phyloP scores from a whole-genome alignment of 2,888 invertebrate species.

The Ochropleura plecta region DNA sequence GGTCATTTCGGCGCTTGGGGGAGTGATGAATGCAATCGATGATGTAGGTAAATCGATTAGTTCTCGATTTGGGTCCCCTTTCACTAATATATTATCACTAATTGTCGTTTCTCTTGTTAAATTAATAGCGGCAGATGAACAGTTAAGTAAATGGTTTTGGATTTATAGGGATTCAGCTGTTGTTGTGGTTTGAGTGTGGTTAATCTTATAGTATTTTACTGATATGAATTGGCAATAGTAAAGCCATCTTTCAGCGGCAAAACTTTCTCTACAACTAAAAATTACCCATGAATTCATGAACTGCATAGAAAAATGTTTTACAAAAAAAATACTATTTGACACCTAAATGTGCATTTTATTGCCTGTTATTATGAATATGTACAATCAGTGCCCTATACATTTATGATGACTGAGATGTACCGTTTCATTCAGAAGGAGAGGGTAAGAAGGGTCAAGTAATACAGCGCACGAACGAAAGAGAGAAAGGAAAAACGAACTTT shows the following conservation, averaged over 20 bases:
- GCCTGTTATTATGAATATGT: neutral
- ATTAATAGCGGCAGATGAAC: slow-evolving; percentile 63
- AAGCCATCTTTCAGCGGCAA: neutral
- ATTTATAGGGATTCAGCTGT: slow-evolving; percentile 60
- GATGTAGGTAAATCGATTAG: slow-evolving; percentile 85
- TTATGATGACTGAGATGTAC: neutral
- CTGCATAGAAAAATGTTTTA: too few species aligned
- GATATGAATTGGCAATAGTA: neutral
- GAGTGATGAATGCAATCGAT: slow-evolving; percentile 77
- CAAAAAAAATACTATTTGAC: neutral
- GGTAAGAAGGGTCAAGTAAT: neutral
- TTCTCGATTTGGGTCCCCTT: slow-evolving; percentile 70
- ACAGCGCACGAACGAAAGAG: neutral
- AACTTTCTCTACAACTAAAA: neutral
- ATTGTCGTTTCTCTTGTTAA: slow-evolving; percentile 59
- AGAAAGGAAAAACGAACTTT: neutral
- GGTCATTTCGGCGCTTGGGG: slow-evolving; percentile 77
- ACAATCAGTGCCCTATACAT: neutral
- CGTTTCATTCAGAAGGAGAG: neutral
- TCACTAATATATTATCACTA: slow-evolving; percentile 61
- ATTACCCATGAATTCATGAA: too few species aligned
- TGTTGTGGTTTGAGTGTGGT: slow-evolving; percentile 46
- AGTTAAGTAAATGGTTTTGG: slow-evolving; percentile 27
- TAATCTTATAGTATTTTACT: slow-evolving; percentile 26
- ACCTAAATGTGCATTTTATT: neutral